phyloP scores from a whole-genome alignment of 2,797 vertebrate genomes.

The Thripadectes ignobilis region DNA sequence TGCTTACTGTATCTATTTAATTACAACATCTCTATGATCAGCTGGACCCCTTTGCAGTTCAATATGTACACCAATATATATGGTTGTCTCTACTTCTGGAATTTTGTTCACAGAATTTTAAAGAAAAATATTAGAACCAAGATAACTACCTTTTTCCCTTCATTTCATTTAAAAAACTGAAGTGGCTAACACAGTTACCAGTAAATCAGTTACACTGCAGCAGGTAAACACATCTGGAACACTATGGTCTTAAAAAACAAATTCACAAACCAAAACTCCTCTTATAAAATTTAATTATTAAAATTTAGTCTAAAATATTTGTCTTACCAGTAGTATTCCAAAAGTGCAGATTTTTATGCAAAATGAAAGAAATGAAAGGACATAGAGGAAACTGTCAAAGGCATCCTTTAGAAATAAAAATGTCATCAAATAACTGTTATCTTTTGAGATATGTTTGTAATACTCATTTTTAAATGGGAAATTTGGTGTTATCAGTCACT shows the following conservation, averaged over 20 bases:
- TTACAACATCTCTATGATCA: neutral
- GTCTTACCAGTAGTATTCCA: neutral
- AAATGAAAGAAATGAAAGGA: neutral
- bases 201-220: neutral
- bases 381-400: neutral
- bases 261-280: accelerated
- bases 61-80: accelerated
- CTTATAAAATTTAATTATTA: neutral
- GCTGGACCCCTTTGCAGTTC: neutral
- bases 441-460: neutral
- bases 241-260: neutral
- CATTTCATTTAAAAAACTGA: neutral
- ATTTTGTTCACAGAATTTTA: neutral
- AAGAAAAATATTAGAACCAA: neutral
- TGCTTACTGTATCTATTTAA: neutral
- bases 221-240: neutral
- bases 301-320: neutral
- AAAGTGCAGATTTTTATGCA: neutral
- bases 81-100: neutral
- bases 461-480: neutral
- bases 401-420: neutral
- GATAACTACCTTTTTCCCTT: neutral
- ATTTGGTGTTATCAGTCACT: neutral
- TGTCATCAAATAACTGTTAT: neutral
- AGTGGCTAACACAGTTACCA: accelerated